A percentile compares a stretch with the other conserved stretches of the same genome.
These are phyloP conservation scores for Excalfactoria chinensis DNA, from an alignment of 2,113 vertebrate species.

Conservation along the genomic window DNA sequence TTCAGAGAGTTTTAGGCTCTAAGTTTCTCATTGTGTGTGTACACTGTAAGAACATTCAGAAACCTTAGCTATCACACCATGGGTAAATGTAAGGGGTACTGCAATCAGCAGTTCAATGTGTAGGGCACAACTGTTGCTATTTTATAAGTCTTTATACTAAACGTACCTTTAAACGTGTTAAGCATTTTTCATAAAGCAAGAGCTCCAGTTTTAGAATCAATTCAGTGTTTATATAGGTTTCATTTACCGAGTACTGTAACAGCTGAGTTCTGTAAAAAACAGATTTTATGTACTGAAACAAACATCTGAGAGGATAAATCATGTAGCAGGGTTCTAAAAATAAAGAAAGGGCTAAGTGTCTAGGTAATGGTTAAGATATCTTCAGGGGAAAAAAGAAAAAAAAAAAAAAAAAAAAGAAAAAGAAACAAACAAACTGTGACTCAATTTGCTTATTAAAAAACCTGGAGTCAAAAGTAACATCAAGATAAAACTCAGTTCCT, in stretches of 20 bases:
- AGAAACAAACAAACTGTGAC: neutral
- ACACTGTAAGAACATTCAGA: neutral
- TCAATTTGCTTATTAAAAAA: neutral
- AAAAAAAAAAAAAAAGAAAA: neutral
- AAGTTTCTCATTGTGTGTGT: neutral
- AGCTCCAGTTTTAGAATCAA: constrained; percentile 34
- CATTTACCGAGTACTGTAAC: neutral
- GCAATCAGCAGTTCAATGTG: constrained; percentile 47
- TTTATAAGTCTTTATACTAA: neutral
- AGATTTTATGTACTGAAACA: constrained; percentile 30
- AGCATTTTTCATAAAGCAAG: constrained; percentile 29
- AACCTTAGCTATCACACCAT: neutral
- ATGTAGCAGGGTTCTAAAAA: neutral
- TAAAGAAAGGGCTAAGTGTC: neutral
- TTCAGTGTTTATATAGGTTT: constrained; percentile 36
- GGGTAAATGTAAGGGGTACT: neutral
- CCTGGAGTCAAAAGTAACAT: neutral
- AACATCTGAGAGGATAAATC: neutral
- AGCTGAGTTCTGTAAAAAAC: neutral
- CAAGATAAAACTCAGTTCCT: neutral
- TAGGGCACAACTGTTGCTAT: constrained; percentile 5
- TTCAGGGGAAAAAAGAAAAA: neutral
- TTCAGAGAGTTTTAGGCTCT: neutral
- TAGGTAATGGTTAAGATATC: neutral
- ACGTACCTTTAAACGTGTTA: constrained; percentile 46